Base-by-base conservation (phyloP, 2,113 vertebrate species). In the Saguinus midas region DNA sequence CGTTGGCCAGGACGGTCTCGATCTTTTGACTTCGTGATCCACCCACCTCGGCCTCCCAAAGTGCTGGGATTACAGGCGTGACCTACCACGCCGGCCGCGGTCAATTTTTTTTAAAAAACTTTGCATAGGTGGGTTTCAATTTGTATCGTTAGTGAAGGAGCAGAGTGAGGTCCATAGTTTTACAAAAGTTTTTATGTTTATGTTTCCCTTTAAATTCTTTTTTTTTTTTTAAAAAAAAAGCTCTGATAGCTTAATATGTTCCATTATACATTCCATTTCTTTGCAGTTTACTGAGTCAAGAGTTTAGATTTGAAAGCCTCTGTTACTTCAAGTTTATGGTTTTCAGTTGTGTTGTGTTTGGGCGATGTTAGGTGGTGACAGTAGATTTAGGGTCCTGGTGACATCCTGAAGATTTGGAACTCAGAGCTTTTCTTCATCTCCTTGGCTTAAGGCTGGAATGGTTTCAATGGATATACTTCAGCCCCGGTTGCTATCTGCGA, bases 181-280 rank as follows among this genome's bases (percentile, higher is more conserved):
- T 84, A 73, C 78, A 70, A 13, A 23, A 91, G 82, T 68, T 14
- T 81, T 90, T 85, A 21, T 61, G 37, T 55, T 68, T 92, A 37
- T 87, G 29, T 95, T 95, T 94, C 87, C 40, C 48, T 27, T 96
- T 91, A 85, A 68, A 45, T 84, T 95, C 29, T n/a, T n/a, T n/a
- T n/a, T n/a, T n/a, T 61, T 0, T 91, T 94, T 52, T 92, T 82
- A 40, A 43, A 43, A 90, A 61, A 90, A 89, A 95, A 83, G 43
- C 27, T 40, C 76, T 35, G 12, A 21, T 61, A 12, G 32, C 57
- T 61, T 79, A 78, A 43, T 79, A 61, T 76, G 78, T 70, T 83
- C 37, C 50, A 92, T 84, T 93, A 64, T 23, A 20, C 21, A 85
- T 87, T 84, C 61, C 29, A 58, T 75, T 80, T 84, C 40, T 57